Conservation (phyloP, 2,888 invertebrate genomes). For the Zootermopsis nevadensis region DNA sequence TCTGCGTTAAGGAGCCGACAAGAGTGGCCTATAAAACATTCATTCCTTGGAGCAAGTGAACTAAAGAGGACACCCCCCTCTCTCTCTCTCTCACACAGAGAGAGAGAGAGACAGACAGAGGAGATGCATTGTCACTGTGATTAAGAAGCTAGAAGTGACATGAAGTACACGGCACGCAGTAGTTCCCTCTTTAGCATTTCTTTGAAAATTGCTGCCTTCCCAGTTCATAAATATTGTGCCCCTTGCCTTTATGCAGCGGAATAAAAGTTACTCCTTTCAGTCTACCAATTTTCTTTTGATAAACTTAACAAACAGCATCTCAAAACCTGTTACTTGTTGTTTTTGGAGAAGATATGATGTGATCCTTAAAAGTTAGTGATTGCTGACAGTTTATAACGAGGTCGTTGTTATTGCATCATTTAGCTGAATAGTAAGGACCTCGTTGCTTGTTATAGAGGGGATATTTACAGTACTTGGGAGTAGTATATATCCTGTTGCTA, state of each 20-base stretch:
- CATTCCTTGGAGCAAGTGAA: background rate
- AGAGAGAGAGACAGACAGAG: no score
- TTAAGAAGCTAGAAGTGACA: background rate
- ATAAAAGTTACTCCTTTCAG: background rate
- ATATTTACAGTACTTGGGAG: background rate
- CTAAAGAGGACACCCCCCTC: background rate
- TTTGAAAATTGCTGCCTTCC: background rate
- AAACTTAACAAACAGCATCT: background rate
- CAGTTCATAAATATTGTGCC: background rate
- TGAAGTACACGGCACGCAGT: background rate
- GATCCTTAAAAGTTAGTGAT: slow-evolving; percentile 11
- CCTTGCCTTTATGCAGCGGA: background rate
- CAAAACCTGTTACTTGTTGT: slow-evolving; percentile 3
- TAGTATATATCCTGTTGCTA: background rate
- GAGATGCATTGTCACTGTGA: background rate
- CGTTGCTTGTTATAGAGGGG: background rate
- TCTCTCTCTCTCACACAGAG: no score
- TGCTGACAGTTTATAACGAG: slow-evolving; percentile 18
- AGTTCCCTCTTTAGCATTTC: background rate
- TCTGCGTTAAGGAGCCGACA: no score
- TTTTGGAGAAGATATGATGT: background rate
- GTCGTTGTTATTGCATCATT: slow-evolving; percentile 11
- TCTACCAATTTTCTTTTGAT: slow-evolving; percentile 21
- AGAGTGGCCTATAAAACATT: no score
- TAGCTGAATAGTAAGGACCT: background rate